phyloP scores from a whole-genome alignment of 2,888 invertebrate genomes.

The Trypoxylon attenuatum region DNA sequence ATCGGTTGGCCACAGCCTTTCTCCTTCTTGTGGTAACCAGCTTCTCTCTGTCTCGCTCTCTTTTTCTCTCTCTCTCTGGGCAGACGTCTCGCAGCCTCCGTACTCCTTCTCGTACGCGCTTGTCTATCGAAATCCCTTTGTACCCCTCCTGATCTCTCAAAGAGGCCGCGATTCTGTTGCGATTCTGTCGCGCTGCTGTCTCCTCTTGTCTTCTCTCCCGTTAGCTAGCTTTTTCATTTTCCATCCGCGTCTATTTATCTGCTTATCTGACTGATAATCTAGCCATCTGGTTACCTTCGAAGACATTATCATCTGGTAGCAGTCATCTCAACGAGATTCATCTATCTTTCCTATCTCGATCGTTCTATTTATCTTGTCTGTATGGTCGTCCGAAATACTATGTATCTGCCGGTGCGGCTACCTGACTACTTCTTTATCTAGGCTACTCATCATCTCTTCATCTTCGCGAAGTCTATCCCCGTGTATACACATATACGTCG shows the following conservation, averaged over 20 bases:
- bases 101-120: background rate
- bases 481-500: background rate
- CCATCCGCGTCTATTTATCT: conserved; percentile 28
- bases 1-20: background rate
- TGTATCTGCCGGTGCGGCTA: conserved; percentile 2
- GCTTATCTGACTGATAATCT: background rate
- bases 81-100: background rate
- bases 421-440: background rate
- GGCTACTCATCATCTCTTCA: background rate
- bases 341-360: background rate
- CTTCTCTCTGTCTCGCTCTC: conserved; percentile 3
- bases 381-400: background rate
- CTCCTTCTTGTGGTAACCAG: no score
- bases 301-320: background rate
- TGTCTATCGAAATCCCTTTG: background rate
- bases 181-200: conserved; percentile 2
- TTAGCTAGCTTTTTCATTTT: conserved; percentile 18
- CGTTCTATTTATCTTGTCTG: conserved; percentile 18
- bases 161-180: background rate
- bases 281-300: background rate
- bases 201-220: conserved; percentile 7
- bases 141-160: background rate
- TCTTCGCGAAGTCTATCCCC: background rate
- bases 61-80: no score
- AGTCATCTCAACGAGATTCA: background rate